Percentiles rank a stretch among this genome's conserved stretches.
These are phyloP conservation scores for Heterohyrax brucei DNA, from an alignment of 2,797 vertebrate genomes.

Conservation along the genomic window DNA sequence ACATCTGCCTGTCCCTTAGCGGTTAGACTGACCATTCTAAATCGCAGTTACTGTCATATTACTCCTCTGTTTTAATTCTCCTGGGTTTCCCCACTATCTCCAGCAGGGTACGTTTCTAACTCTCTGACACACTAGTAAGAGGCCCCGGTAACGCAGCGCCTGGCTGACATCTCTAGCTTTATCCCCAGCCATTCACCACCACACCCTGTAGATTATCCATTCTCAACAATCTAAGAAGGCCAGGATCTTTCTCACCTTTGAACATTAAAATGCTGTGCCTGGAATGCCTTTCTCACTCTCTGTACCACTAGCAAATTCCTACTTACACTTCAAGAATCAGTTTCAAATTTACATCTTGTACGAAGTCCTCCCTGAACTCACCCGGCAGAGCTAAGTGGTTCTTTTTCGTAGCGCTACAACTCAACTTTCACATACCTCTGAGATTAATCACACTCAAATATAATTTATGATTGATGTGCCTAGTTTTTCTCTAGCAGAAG, in stretches of 20 bases:
- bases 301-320: constrained; percentile 30
- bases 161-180: background rate
- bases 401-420: background rate
- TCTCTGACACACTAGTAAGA: background rate
- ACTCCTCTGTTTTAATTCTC: background rate
- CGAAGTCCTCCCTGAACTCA: constrained; percentile 47
- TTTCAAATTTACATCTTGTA: constrained; percentile 11
- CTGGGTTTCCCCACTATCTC: background rate
- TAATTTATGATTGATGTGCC: background rate
- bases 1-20: background rate
- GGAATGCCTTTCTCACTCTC: background rate
- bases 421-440: background rate
- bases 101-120: background rate
- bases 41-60: background rate
- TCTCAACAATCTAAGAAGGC: constrained; percentile 3
- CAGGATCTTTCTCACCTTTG: background rate
- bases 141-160: background rate
- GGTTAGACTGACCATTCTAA: background rate
- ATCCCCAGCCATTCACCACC: background rate
- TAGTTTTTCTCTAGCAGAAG: constrained; percentile 43
- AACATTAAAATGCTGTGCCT: background rate
- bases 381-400: constrained; percentile 10
- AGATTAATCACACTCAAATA: background rate
- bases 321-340: background rate
- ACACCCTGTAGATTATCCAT: background rate